Evolutionary conservation across 2,888 invertebrate genomes (phyloP), one percentile per base, ranked within the genome.

Genomic region (Linnaemya tessellans): DNA sequence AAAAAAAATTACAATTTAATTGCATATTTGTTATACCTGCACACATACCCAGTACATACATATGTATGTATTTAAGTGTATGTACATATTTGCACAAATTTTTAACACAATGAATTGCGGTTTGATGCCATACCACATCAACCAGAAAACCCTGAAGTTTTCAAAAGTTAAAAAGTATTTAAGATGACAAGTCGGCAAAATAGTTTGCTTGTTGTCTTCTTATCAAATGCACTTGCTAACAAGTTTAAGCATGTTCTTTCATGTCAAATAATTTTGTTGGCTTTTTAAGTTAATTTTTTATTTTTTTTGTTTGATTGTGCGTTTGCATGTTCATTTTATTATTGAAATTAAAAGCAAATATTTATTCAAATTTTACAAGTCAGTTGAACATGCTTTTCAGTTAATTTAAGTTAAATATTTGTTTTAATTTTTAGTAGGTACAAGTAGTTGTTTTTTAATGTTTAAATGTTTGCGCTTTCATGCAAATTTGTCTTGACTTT

Each of bases 121-220:
- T 35, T 77, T 65, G 0, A 54, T 56, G 54, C 20, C 75, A n/a
- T n/a, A 46, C 30, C 30, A 46, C 18, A 58, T 30, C 18, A 30
- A 46, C 10, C 22, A 58, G 56, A 56, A 65, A 64, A 46, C 65
- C 65, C 41, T 20, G 35, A 77, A 75, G 18, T 30, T 77, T 77
- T 67, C 5, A 35, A 46, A 60, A 60, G 22, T 77, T 67, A 15
- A 46, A 46, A 60, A 60, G 22, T 49, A 68, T 68, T 78, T 38
- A 68, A 68, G 67, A 49, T 78, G 58, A 15, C 49, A 68, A 68
- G 58, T 67, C 67, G 60, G 13, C 49, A 78, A 38, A 67, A 65
- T 30, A 18, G 7, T n/a, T 58, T 25, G 10, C 54, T n/a, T 62
- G 20, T 49, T 49, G 25, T 35, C 8, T 62, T 51, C n/a, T 60